Evolutionary conservation across 1,140 invertebrate genomes (phyloP), one percentile per base, ranked within the genome.

Genomic region (Meloidogyne hapla): DNA sequence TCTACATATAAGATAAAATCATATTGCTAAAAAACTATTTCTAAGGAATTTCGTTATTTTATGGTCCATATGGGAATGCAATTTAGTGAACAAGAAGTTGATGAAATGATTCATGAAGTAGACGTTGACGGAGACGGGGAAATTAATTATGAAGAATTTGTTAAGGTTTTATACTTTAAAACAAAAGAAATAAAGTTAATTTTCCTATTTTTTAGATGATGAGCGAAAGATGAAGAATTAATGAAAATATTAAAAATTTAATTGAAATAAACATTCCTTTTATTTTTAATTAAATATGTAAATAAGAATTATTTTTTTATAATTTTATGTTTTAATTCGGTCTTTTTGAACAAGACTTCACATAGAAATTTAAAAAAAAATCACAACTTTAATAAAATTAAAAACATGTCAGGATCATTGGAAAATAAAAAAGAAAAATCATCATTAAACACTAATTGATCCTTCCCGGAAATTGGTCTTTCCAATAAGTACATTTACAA

Each of bases 61-160:
- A 96, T 97, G 94, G 96, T 95, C 90, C 97, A 98, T 91, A 92
- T 98, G 87, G 96, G 95, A 68, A 95, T 98, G 90, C 96, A 97
- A 89, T 92, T 98, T 88, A 95, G 94, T 86, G 94, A 96, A 88
- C 96, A 98, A 89, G 71, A 77, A 66, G 76, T 77, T 40, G 76
- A 77, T 68, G 76, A 77, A 48, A 77, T 77, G 76, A 77, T 77
- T 38, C 64, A 77, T 28, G 76, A 77, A 26, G 76, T 77, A n/a
- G 76, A 77, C 69, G 76, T 98, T 89, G 94, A 97, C 89, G 94
- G 95, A 21, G 84, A 86, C 69, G 85, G 85, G 10, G 81, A 87
- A 70, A 87, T 86, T 72, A 77, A 85, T 45, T 85, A 85, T 79
- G 84, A 85, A 71, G 85, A 87, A 72, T 85, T 85, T 69, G 83